Evolutionary conservation across 2,113 vertebrate species (phyloP).

Genomic region (Rhabdomys dilectus): DNA sequence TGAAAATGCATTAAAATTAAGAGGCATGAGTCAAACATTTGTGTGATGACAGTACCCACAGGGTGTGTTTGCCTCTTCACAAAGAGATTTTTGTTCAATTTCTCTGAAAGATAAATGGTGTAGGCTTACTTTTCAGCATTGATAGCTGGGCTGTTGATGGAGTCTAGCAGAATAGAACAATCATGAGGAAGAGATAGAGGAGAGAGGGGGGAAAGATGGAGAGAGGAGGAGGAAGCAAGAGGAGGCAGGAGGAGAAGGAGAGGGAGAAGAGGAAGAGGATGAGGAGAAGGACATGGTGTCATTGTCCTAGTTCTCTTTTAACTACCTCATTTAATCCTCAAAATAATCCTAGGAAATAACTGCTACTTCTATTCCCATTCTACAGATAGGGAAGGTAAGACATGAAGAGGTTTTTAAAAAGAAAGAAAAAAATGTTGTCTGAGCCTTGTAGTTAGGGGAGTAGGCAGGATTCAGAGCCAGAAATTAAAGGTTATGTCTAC

Average conservation of each 20-base stretch:
- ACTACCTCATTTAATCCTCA: not conserved
- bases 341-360: not conserved
- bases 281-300: not conserved
- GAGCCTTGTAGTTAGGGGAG: not conserved
- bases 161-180: not conserved
- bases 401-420: not conserved
- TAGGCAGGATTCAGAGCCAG: not conserved
- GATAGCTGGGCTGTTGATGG: not conserved
- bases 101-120: constrained; percentile 5
- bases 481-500: not conserved
- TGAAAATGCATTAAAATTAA: not conserved
- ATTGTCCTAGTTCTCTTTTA: not conserved
- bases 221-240: not conserved
- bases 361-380: not conserved
- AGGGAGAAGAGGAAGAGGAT: not conserved
- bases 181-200: not conserved
- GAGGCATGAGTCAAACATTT: not conserved
- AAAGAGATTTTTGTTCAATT: not conserved
- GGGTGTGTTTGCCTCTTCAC: not conserved
- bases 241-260: no score
- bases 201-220: no score
- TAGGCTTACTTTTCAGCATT: not conserved
- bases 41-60: not conserved
- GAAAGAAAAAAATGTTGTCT: not conserved
- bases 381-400: not conserved